Conservation (phyloP, 2,888 invertebrate species). For the Diabrotica balteata region DNA sequence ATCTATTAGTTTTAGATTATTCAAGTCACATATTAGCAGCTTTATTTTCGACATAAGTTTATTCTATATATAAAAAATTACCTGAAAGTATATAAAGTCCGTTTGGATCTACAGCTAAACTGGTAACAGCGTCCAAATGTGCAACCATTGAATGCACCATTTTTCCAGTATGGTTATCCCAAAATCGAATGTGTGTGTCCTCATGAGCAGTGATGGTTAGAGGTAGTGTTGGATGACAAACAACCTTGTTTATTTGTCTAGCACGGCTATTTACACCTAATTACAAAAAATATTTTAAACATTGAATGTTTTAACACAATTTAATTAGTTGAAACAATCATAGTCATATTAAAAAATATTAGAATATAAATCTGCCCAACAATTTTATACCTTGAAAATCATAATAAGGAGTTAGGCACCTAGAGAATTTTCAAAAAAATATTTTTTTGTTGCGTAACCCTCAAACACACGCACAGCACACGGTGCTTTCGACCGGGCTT, state of each 20-base stretch:
- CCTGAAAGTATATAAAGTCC: conserved; percentile 98
- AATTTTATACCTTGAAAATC: no score
- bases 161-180: conserved; percentile 94
- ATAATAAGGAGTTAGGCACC: no score
- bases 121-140: conserved; percentile 97
- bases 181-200: conserved; percentile 97
- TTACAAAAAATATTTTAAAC: neutral
- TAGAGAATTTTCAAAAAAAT: no score
- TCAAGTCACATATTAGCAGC: no score
- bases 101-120: conserved; percentile 97
- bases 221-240: conserved; percentile 95
- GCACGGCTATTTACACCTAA: conserved; percentile 50
- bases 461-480: no score
- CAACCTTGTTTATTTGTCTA: conserved; percentile 77
- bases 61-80: conserved; percentile 54
- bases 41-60: no score
- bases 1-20: no score
- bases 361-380: no score
- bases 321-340: no score
- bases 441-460: no score
- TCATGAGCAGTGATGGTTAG: conserved; percentile 97
- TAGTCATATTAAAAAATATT: no score
- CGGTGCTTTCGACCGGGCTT: no score
- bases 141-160: conserved; percentile 98
- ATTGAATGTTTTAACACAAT: neutral